Evolutionary conservation across 2,888 invertebrate species (phyloP), one percentile per base, ranked within the genome.

Genomic region (Apamea monoglypha): DNA sequence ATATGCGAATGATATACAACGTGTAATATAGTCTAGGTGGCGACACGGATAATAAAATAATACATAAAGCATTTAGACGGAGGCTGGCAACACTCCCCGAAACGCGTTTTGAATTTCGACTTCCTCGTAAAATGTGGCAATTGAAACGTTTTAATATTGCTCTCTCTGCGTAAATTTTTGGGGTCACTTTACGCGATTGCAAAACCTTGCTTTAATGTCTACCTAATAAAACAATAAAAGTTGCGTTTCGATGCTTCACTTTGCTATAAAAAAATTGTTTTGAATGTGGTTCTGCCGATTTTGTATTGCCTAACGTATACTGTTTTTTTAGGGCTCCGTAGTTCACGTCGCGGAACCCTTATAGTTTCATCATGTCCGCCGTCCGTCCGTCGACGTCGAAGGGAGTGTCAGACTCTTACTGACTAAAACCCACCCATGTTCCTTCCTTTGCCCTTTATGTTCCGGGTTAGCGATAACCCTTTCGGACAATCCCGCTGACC

Each of bases 51-150:
- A 91, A 92, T 93, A 94, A 94, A 94, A 92, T 87, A 87, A 86
- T 88, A 89, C 91, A 91, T 94, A 93, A 94, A 94, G 88, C 92
- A 91, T 92, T 94, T 93, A 92, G 90, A 82, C 78, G 78, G 74
- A 90, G 84, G 89, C 84, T 88, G 88, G 89, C 87, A 85, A 83
- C 86, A 88, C 83, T 86, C 83, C 85, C 79, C 90, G 86, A 89
- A 90, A 91, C 90, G 90, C 88, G 91, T 92, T 94, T 93, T 91
- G 93, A 93, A 93, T 94, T 94, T 92, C 90, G 90, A 89, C 91
- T 89, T 87, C 88, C 87, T 92, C 94, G 91, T 94, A 93, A 94
- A 94, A 92, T 84, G 81, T 82, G 83, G 90, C 92, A 92, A 93
- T 92, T 90, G 92, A 90, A 91, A 91, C 91, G 90, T 89, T 92